Conservation (phyloP, 2,797 vertebrate species). For the Austrolebias charrua region DNA sequence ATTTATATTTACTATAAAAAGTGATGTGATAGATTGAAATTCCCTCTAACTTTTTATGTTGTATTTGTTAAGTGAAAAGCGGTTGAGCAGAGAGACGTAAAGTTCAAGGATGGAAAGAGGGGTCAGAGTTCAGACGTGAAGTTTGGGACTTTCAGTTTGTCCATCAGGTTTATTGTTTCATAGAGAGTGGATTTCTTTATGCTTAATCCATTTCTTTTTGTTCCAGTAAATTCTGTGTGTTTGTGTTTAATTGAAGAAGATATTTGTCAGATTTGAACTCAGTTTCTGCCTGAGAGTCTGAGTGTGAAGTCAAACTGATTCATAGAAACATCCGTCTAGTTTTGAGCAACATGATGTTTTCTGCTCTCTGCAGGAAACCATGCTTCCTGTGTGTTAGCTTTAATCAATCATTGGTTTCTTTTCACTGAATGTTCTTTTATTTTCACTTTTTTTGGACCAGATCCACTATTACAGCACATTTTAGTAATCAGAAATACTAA, state of each 20-base stretch:
- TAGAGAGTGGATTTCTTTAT: conserved; percentile 52
- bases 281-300: background rate
- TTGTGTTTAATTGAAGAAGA: conserved; percentile 1
- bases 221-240: conserved; percentile 19
- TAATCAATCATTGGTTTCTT: conserved; percentile 59
- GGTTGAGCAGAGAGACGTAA: conserved; percentile 11
- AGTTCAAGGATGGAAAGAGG: conserved; percentile 61
- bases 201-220: conserved; percentile 15
- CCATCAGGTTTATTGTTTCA: conserved; percentile 72
- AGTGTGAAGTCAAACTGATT: conserved; percentile 2
- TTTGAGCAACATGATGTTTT: background rate
- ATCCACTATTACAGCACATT: conserved; percentile 37
- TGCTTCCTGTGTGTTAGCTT: conserved; percentile 21
- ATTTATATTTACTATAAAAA: too few relatives aligned
- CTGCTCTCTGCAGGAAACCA: background rate
- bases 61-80: conserved; percentile 38
- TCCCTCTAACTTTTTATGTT: conserved; percentile 7
- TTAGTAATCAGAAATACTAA: conserved; percentile 64
- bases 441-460: conserved; percentile 26
- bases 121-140: conserved; percentile 68
- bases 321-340: background rate
- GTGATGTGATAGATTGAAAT: too few relatives aligned
- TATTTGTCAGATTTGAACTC: background rate
- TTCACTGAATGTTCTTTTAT: conserved; percentile 42
- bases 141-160: conserved; percentile 59